These are phyloP conservation scores for Heliocidaris erythrogramma DNA, from an alignment of 35 echinoderm and acorn worm species.

Conservation along the genomic window DNA sequence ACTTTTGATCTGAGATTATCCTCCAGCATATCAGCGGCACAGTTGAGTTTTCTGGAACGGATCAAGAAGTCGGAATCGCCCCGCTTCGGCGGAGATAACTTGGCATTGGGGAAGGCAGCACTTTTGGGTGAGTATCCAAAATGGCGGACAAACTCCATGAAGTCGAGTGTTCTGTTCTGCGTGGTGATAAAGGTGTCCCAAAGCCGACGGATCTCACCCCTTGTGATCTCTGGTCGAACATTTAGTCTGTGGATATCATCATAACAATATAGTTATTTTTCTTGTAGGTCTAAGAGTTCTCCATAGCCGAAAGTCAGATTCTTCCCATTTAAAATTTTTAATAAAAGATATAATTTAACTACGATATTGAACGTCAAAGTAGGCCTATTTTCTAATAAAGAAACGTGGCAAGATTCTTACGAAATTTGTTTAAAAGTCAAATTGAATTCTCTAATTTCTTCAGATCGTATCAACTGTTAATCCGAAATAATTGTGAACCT, in stretches of 20 bases:
- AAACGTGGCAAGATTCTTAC: too few relatives aligned
- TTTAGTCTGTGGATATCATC: constrained; percentile 57
- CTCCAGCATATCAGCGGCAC: constrained; percentile 96
- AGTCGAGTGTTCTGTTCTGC: constrained; percentile 62
- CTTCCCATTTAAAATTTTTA: too few relatives aligned
- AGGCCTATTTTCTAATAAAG: too few relatives aligned
- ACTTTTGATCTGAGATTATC: constrained; percentile 97
- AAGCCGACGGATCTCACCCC: constrained; percentile 86
- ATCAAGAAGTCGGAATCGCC: constrained; percentile 95
- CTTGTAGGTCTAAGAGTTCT: not conserved
- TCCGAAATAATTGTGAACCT: too few relatives aligned
- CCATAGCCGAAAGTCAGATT: too few relatives aligned
- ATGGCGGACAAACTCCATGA: constrained; percentile 88
- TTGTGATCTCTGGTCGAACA: constrained; percentile 77
- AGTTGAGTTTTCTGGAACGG: constrained; percentile 91
- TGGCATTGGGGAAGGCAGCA: constrained; percentile 91
- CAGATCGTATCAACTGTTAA: too few relatives aligned
- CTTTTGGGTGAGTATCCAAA: constrained; percentile 79
- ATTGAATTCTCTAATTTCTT: too few relatives aligned
- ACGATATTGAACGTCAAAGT: too few relatives aligned
- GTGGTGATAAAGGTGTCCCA: constrained; percentile 92
- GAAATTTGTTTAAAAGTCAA: too few relatives aligned
- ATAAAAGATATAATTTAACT: too few relatives aligned
- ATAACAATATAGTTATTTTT: not conserved
- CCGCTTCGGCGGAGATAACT: constrained; percentile 85